Evolutionary conservation across 2,888 invertebrate species (phyloP), one percentile per base, ranked within the genome.

Genomic region (Patella ulyssiponensis): DNA sequence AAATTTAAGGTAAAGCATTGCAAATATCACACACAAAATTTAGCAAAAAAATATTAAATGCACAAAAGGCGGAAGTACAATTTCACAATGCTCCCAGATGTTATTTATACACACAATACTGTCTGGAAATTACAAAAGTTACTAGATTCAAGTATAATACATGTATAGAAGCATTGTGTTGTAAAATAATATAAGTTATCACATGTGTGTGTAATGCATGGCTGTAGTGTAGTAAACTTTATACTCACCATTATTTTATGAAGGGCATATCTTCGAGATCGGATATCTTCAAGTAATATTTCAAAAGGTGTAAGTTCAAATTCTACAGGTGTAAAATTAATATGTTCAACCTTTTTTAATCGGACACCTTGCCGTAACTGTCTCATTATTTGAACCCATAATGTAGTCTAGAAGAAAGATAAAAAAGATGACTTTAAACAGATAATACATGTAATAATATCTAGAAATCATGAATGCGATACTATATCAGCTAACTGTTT

Each of bases 271-370:
- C 97, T 93, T 91, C 96, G 94, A 80, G 96, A 95, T 86, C 97
- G 94, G 89, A 98, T 98, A 91, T 98, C 98, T 91, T 98, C 97
- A 96, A 98, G 97, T 77, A 98, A 94, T 90, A 97, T 97, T 93
- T 98, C 98, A 90, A 98, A 98, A 17, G 98, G 98, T 71, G 98
- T 98, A 86, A 98, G 93, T 92, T 97, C 97, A 92, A 95, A 98
- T 92, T 98, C 97, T 80, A 96, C 95, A 0, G 89, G 88, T 81
- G 95, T 94, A 90, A 85, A 79, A 77, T 88, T 91, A 83, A 84
- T 88, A 70, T 87, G 85, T 85, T 95, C 94, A 52, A 96, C 95
- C 92, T 98, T 98, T 93, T 97, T 98, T 91, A 98, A 93, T 91
- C 97, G 95, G 12, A 98, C 97, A 44, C 98, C 98, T 91, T 95